Evolutionary conservation across 1,140 invertebrate species (phyloP).

Genomic region (Procambarus virginalis): DNA sequence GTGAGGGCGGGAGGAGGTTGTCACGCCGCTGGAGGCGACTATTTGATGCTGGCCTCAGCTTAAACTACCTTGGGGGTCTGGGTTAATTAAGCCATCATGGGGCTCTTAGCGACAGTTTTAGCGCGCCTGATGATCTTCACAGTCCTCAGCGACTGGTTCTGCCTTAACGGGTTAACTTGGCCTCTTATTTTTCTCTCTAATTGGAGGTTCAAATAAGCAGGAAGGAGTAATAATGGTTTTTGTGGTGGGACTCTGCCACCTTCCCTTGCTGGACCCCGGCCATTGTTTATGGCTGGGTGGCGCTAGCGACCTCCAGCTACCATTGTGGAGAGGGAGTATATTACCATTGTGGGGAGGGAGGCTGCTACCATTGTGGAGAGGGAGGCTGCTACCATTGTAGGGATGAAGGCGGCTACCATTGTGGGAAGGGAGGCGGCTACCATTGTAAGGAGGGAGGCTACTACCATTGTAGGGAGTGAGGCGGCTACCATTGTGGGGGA

Average conservation of each 20-base stretch:
- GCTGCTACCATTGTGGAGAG: too few species aligned
- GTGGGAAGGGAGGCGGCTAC: neutral
- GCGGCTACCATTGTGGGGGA: too few species aligned
- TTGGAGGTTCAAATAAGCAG: slow-evolving; percentile 40
- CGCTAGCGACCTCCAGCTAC: too few species aligned
- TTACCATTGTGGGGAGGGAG: too few species aligned
- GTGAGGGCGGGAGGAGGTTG: neutral
- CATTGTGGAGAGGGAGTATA: too few species aligned
- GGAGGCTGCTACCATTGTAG: too few species aligned
- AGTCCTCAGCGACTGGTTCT: slow-evolving; percentile 33
- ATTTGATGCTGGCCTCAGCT: slow-evolving; percentile 13
- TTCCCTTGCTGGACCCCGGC: too few species aligned
- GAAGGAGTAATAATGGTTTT: slow-evolving; percentile 35
- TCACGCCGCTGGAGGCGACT: neutral
- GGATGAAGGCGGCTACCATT: neutral
- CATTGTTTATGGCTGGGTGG: too few species aligned
- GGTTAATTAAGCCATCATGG: slow-evolving; percentile 49
- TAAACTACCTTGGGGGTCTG: slow-evolving; percentile 40
- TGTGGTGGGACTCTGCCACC: neutral
- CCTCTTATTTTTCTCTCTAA: slow-evolving; percentile 44
- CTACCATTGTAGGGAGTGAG: too few species aligned
- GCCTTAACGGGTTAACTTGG: slow-evolving; percentile 34
- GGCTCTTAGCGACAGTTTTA: slow-evolving; percentile 43
- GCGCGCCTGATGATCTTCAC: slow-evolving; percentile 31
- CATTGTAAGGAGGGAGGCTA: neutral